Base-by-base conservation (phyloP, 2,888 invertebrate species). In the Mimumesa dahlbomi region DNA sequence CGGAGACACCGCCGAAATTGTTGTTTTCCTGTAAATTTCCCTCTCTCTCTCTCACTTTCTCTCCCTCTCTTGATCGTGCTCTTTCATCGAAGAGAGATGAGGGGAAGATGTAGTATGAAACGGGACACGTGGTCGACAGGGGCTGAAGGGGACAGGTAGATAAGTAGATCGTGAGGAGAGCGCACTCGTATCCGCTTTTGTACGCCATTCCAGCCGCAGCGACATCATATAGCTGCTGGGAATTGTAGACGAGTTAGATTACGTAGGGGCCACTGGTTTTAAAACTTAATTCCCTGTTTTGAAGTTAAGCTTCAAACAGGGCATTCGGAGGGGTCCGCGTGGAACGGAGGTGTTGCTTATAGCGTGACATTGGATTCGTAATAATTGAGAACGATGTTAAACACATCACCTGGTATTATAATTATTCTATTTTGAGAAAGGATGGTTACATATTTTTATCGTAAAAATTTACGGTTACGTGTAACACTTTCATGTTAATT, bases 231-330 rank as follows among this genome's bases (percentile, higher is more conserved):
- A 22, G 43, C 62, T 18, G 9, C 50, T 18, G 50, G 54, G 34
- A 67, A 56, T 56, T 50, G 66, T 42, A 57, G 66, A 34, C 46
- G 56, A 67, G 38, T 67, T 61, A 66, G 66, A 61, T 66, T 68
- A 68, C 64, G 34, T 43, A 14, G 50, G 54, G 43, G 45, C 34
- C 40, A 46, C 48, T 48, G 56, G 34, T 53, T 61, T 61, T 67
- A 52, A 67, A 67, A 61, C 40, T 52, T 66, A 56, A 61, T 70
- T 66, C 50, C 19, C 56, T 34, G 70, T 46, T n/a, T 61, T 49
- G 59, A 48, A 61, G 67, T 61, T 48, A 61, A 52, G 56, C 66
- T 52, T 34, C 34, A 40, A 43, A n/a, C 19, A 14, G 31, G 58
- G 21, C 29, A 22, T 31, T 6, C 2, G 31, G 22, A 2, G 45